Evolutionary conservation across 2,797 vertebrate species (phyloP).

Genomic region (Rhinichthys osculus): DNA sequence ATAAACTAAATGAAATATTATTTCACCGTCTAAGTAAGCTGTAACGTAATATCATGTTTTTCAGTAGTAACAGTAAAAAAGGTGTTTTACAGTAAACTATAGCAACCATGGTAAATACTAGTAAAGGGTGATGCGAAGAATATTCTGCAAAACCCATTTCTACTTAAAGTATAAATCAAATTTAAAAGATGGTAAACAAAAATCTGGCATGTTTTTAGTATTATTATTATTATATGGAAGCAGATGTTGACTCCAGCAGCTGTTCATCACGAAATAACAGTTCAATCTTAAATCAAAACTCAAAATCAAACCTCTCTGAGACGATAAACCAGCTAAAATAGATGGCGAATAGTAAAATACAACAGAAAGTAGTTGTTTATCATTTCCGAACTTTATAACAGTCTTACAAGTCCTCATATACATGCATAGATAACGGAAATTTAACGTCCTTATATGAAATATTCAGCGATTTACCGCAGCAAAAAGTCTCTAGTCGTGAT

Average conservation of each 20-base stretch:
- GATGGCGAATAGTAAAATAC: not conserved
- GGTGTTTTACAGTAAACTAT: not conserved
- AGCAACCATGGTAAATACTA: not conserved
- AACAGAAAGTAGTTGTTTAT: not conserved
- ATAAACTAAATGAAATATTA: too few species aligned
- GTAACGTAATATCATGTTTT: not conserved
- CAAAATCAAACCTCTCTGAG: not conserved
- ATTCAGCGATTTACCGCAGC: not conserved
- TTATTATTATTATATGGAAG: not conserved
- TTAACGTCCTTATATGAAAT: not conserved
- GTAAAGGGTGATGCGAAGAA: not conserved
- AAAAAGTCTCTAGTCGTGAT: not conserved
- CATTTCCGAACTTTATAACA: not conserved
- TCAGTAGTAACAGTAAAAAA: not conserved
- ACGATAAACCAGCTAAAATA: not conserved
- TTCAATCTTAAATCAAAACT: not conserved
- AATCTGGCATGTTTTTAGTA: not conserved
- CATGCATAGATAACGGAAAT: not conserved
- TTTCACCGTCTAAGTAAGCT: not conserved
- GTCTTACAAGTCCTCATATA: not conserved
- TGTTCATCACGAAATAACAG: not conserved
- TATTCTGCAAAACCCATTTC: not conserved
- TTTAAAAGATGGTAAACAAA: not conserved
- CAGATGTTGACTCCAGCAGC: not conserved
- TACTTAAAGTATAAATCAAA: not conserved